Base-by-base conservation (phyloP, 2,888 invertebrate genomes). In the Aquatica leii region DNA sequence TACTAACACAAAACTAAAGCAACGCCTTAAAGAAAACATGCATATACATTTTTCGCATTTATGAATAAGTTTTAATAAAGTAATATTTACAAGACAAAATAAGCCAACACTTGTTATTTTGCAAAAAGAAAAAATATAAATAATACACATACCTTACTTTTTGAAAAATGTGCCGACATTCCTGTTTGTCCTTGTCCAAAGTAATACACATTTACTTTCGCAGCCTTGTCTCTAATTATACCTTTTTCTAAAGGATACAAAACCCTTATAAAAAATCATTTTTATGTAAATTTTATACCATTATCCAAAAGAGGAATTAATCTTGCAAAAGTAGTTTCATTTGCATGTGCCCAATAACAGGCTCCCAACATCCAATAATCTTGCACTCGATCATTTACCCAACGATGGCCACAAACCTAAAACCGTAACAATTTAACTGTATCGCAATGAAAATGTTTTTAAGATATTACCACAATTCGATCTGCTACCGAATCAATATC, bases 101-200 rank as follows among this genome's bases (percentile, higher is more conserved):
- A n/a, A n/a, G n/a, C n/a, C n/a, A n/a, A n/a, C n/a, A n/a, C n/a
- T n/a, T n/a, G n/a, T n/a, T n/a, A n/a, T n/a, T n/a, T n/a, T n/a
- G n/a, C n/a, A n/a, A n/a, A n/a, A n/a, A n/a, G n/a, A n/a, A n/a
- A n/a, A n/a, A n/a, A n/a, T n/a, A n/a, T n/a, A n/a, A n/a, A n/a
- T n/a, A n/a, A n/a, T n/a, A n/a, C n/a, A n/a, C n/a, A n/a, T 73
- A 77, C 77, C 35, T 62, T 59, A 43, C 78, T 76, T 1, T 80
- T 80, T 0, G 84, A 80, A 1, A 85, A 82, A 62, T 85, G 84
- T 1, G 82, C 72, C 0, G 86, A 84, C 68, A 85, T 82, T 1
- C 87, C 87, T 0, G 82, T 81, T 74, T 85, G 82, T 0, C 84
- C 86, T 60, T 84, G 83, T 0, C 84, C 84, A 68, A 84, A 85